These are phyloP conservation scores for Mamestra brassicae DNA, from an alignment of 2,888 invertebrate genomes.

Conservation along the genomic window DNA sequence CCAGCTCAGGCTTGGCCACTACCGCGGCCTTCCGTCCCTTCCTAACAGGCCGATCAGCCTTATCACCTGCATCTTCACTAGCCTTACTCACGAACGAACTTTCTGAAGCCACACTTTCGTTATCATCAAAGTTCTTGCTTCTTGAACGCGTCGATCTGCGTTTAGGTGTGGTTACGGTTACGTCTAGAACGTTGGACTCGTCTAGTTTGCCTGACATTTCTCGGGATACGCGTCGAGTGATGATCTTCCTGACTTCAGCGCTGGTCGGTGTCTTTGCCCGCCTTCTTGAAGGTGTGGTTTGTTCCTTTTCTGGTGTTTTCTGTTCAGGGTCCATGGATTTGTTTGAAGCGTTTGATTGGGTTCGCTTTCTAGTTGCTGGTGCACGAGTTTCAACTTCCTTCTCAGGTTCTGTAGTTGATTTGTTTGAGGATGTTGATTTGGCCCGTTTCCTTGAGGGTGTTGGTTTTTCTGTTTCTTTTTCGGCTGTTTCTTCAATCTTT, in stretches of 20 bases:
- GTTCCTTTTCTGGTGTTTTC: slow-evolving; percentile 71
- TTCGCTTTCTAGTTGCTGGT: slow-evolving; percentile 79
- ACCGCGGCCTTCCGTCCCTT: slow-evolving; percentile 81
- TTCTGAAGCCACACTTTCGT: slow-evolving; percentile 81
- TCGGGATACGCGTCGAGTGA: slow-evolving; percentile 83
- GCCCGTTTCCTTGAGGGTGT: slow-evolving; percentile 67
- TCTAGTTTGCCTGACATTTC: slow-evolving; percentile 79
- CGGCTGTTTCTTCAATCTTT: slow-evolving; percentile 32
- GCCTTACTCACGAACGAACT: slow-evolving; percentile 77
- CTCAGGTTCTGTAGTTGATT: slow-evolving; percentile 57
- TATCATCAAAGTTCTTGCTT: slow-evolving; percentile 81
- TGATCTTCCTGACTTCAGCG: slow-evolving; percentile 80
- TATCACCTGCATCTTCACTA: slow-evolving; percentile 75
- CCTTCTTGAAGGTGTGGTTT: slow-evolving; percentile 69
- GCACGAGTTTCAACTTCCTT: slow-evolving; percentile 70
- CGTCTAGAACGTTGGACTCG: slow-evolving; percentile 76
- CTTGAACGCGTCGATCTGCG: slow-evolving; percentile 73
- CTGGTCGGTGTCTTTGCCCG: slow-evolving; percentile 80
- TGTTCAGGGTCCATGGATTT: slow-evolving; percentile 74
- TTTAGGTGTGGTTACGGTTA: slow-evolving; percentile 77
- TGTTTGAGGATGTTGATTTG: slow-evolving; percentile 73
- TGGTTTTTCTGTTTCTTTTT: slow-evolving; percentile 46
- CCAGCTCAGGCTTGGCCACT: slow-evolving; percentile 81
- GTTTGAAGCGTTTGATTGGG: slow-evolving; percentile 77
- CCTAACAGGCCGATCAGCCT: slow-evolving; percentile 69